Base-by-base conservation (phyloP, 2,797 vertebrate species). In the Chelidonichthys spinosus region DNA sequence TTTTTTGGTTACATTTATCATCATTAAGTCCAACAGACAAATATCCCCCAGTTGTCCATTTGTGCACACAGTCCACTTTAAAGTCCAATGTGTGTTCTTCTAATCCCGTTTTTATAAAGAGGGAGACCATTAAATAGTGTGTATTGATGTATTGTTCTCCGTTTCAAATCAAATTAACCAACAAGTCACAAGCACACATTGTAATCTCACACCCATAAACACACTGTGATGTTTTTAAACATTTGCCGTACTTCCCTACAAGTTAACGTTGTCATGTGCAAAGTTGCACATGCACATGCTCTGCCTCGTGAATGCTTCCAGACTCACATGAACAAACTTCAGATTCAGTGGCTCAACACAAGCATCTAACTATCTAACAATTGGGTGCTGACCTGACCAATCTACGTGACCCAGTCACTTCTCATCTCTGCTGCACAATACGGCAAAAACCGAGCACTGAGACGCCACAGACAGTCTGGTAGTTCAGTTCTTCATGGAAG, bases 241-340 rank as follows among this genome's bases (percentile, higher is more conserved):
- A 46, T n/a, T 56, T 17, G 55, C 1, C 17, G 36, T 63, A 4
- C 1, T 64, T 62, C 66, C 43, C 46, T 35, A 6, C 43, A 62
- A 74, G 43, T 47, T 10, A 55, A 15, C 46, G 61, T 15, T n/a
- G 14, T 79, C 70, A 76, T 74, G 67, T 72, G 73, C 46, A 37
- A 65, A 72, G 47, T 0, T 46, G 37, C 58, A 63, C 33, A 64
- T 36, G 66, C 60, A 25, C 32, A 49, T 37, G 10, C 33, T 11
- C 18, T 5, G 10, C n/a, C n/a, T 54, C 11, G 6, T 61, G 14
- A 74, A 39, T 1, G 40, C 33, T 42, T 47, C 40, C n/a, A 17
- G n/a, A 13, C 14, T 56, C 36, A 64, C 9, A 67, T 37, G 13
- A 63, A 75, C 4, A 58, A 17, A 40, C 53, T 60, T 50, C 5